Evolutionary conservation across 2,888 invertebrate genomes (phyloP), one percentile per base, ranked within the genome.

Genomic region (Zaprionus lineosus): DNA sequence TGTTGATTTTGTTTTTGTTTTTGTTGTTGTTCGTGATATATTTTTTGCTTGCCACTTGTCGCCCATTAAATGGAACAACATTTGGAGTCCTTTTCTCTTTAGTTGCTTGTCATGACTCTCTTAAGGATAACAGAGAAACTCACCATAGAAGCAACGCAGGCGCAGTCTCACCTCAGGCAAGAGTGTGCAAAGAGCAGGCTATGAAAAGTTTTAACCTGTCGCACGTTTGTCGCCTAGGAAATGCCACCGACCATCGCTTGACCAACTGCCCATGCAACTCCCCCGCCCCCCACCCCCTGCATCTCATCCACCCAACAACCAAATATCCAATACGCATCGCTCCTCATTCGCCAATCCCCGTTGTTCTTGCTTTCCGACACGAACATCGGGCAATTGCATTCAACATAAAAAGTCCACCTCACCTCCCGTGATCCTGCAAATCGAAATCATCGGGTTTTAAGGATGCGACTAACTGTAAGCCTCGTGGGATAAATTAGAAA

Each of bases 121-220:
- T 58, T 58, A 58, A 58, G 12, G n/a, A 9, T 2, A 3, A 7
- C 2, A 8, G 0, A 6, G 5, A 34, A 56, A 56, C 36, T 48
- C 73, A 61, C 68, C 74, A 55, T 39, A n/a, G 12, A 7, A 6
- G 8, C 26, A 29, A 2, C 26, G 3, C 26, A n/a, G 26, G 33
- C 31, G 44, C 70, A 51, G 18, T 46, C 58, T 40, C 55, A 55
- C 44, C 51, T 44, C 39, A 26, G 7, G 16, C 12, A 15, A 34
- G 8, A 16, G 9, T n/a, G n/a, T n/a, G n/a, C 21, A 8, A 14
- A 26, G 5, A 29, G 15, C 28, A 14, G 4, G n/a, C n/a, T n/a
- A 15, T 12, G 16, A 26, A 34, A 16, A 62, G 47, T 69, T 69
- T 52, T 71, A 58, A 68, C 67, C 71, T 68, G 67, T 68, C 67